phyloP scores from a whole-genome alignment of 2,797 vertebrate genomes.

The Sphaeramia orbicularis region DNA sequence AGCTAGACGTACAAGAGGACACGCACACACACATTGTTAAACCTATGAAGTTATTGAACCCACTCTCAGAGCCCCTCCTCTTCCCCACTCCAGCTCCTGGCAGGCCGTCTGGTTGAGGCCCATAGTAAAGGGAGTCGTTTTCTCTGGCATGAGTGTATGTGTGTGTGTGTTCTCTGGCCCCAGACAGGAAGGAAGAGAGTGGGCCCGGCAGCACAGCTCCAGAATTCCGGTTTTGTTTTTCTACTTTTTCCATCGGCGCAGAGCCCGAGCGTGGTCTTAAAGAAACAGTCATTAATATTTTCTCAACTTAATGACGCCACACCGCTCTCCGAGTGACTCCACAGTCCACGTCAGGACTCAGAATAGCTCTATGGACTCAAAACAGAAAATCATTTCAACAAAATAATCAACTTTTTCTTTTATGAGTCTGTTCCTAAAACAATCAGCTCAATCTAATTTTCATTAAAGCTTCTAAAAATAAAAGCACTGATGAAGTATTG shows the following conservation, averaged over 20 bases:
- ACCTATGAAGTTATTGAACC: slow-evolving; percentile 50
- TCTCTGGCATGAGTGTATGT: slow-evolving; percentile 59
- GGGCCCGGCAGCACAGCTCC: slow-evolving; percentile 84
- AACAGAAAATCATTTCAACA: slow-evolving; percentile 35
- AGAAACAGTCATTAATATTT: slow-evolving; percentile 76
- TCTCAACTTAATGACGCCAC: slow-evolving; percentile 52
- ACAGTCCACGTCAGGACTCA: slow-evolving; percentile 33
- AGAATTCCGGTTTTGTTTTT: slow-evolving; percentile 82
- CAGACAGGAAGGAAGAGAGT: slow-evolving; percentile 90
- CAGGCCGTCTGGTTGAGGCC: slow-evolving; percentile 79
- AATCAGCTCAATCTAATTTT: slow-evolving; percentile 54
- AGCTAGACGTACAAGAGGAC: not conserved
- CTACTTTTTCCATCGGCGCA: slow-evolving; percentile 79
- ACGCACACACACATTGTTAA: not conserved
- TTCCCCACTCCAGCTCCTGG: slow-evolving; percentile 66
- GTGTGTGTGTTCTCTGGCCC: slow-evolving; percentile 65
- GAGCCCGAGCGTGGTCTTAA: slow-evolving; percentile 67
- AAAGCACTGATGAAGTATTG: slow-evolving; percentile 55
- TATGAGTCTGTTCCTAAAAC: slow-evolving; percentile 33
- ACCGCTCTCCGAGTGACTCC: slow-evolving; percentile 25
- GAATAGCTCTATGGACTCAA: slow-evolving; percentile 39
- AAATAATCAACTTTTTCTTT: slow-evolving; percentile 34
- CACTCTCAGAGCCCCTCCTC: slow-evolving; percentile 64
- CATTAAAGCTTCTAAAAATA: slow-evolving; percentile 66
- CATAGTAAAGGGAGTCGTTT: slow-evolving; percentile 75